phyloP scores from a whole-genome alignment of 2,113 vertebrate species.

The Gambusia holbrooki region DNA sequence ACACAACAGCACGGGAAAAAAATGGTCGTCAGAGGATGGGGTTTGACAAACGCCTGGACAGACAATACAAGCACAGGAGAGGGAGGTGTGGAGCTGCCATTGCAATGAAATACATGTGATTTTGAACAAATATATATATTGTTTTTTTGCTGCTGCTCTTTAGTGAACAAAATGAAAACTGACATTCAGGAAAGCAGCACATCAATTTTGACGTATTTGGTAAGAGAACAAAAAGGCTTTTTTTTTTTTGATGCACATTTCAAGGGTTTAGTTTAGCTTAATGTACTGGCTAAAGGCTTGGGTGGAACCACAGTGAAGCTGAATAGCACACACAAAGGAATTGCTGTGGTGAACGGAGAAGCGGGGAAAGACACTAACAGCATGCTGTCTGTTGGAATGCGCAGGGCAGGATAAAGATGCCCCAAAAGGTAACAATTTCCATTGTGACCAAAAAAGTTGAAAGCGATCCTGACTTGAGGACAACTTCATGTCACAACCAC shows the following conservation, averaged over 20 bases:
- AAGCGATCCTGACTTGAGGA: conserved; percentile 60
- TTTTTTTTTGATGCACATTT: conserved; percentile 74
- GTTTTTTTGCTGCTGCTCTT: conserved; percentile 76
- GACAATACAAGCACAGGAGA: conserved; percentile 47
- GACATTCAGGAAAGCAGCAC: conserved; percentile 71
- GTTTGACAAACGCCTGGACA: conserved; percentile 43
- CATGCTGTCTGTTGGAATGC: conserved; percentile 77
- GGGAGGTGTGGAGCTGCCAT: conserved; percentile 75
- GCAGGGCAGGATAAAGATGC: conserved; percentile 60
- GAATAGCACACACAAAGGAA: conserved; percentile 37
- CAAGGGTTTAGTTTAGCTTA: conserved; percentile 80
- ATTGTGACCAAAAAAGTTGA: conserved; percentile 25
- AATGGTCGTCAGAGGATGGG: conserved; percentile 46
- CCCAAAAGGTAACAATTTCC: conserved; percentile 31
- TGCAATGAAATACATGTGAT: conserved; percentile 69
- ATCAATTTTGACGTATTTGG: conserved; percentile 39
- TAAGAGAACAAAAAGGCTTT: conserved; percentile 39
- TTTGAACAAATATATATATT: conserved; percentile 70
- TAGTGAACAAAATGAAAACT: conserved; percentile 58
- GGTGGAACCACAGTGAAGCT: conserved; percentile 71
- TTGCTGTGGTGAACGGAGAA: conserved; percentile 35
- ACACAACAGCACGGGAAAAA: conserved; percentile 32
- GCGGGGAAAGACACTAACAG: conserved; percentile 55
- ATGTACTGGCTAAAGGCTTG: conserved; percentile 75
- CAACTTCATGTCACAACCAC: conserved; percentile 47